These are phyloP conservation scores for Epizoanthus rinbou DNA, from an alignment of 92 coral and sea anemone species.

Conservation along the genomic window DNA sequence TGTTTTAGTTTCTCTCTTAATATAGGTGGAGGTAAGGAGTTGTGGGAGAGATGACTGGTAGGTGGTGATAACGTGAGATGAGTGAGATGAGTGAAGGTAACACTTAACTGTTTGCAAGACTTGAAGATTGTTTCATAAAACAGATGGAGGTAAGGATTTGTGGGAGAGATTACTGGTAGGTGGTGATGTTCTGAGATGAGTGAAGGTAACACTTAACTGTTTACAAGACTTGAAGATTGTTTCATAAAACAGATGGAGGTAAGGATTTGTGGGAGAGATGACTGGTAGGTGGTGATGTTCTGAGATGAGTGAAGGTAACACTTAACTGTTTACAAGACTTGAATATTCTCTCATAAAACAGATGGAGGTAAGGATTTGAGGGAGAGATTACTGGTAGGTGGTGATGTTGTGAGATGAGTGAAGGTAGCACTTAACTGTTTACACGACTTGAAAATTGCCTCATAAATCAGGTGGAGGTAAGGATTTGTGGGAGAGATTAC, in stretches of 20 bases:
- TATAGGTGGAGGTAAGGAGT: not conserved
- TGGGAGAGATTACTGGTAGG: too few relatives aligned
- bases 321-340: slow-evolving; percentile 79
- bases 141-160: too few relatives aligned
- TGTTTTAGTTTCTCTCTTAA: not conserved
- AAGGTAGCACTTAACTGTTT: not conserved
- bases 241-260: slow-evolving; percentile 97
- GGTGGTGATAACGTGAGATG: too few relatives aligned
- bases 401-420: too few relatives aligned
- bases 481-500: not conserved
- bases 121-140: too few relatives aligned
- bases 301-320: not conserved
- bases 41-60: not conserved
- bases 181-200: too few relatives aligned
- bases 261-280: not conserved
- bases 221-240: slow-evolving; percentile 90
- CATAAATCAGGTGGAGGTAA: slow-evolving; percentile 92
- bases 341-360: slow-evolving; percentile 92
- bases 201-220: too few relatives aligned
- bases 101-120: too few relatives aligned
- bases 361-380: slow-evolving; percentile 69
- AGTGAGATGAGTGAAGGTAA: not conserved
- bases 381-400: too few relatives aligned
- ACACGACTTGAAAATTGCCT: slow-evolving; percentile 32
- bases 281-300: not conserved